A percentile compares a stretch with the other conserved stretches of the same genome.
These are phyloP conservation scores for Pteruthius melanotis DNA, from an alignment of 2,113 vertebrate genomes.

Conservation along the genomic window DNA sequence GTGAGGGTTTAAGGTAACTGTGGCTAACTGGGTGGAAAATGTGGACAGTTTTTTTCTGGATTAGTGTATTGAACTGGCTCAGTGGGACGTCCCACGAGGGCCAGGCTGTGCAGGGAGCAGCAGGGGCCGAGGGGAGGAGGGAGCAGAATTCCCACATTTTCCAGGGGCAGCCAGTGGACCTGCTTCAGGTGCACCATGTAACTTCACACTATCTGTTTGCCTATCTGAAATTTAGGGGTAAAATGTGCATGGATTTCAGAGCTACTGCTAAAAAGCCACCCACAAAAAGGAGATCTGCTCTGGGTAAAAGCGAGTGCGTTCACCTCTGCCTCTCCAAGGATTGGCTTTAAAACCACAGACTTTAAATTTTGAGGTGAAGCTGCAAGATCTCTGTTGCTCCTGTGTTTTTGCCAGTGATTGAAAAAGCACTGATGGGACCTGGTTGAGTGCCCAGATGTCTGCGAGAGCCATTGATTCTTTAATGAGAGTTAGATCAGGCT, in stretches of 20 bases:
- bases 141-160: neutral
- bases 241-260: neutral
- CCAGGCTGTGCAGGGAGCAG: neutral
- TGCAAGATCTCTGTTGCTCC: neutral
- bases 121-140: too few species aligned
- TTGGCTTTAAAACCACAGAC: neutral
- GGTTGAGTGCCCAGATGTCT: neutral
- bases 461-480: neutral
- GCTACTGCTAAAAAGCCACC: neutral
- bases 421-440: neutral
- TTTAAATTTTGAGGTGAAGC: neutral
- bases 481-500: neutral
- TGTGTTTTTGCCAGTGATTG: neutral
- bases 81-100: fast-evolving
- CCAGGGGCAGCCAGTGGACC: too few species aligned
- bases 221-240: neutral
- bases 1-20: neutral
- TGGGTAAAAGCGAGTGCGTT: neutral
- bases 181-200: fast-evolving
- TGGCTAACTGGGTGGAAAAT: neutral
- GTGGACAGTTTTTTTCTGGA: fast-evolving
- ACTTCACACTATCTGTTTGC: too few species aligned
- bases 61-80: neutral
- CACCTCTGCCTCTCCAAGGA: neutral
- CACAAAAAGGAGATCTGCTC: neutral